Conservation (phyloP, 2,113 vertebrate genomes). For the Scomber scombrus region DNA sequence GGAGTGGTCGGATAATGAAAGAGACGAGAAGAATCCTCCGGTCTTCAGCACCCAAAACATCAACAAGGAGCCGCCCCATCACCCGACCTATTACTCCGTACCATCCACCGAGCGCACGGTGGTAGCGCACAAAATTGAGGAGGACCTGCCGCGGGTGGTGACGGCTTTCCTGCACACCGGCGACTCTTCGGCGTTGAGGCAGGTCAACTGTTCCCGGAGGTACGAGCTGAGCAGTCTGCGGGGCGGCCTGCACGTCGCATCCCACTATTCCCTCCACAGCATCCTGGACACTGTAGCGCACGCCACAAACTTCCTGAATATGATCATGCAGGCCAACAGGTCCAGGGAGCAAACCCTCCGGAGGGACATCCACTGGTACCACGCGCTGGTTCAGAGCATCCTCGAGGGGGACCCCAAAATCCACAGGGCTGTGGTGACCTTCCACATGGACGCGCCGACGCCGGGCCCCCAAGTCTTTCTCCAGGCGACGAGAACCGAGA, state of each 20-base stretch:
- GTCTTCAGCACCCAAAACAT: constrained; percentile 80
- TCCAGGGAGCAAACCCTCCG: constrained; percentile 88
- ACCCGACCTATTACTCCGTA: constrained; percentile 80
- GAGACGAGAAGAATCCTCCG: constrained; percentile 80
- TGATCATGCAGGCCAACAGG: constrained; percentile 93
- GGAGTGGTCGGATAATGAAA: constrained; percentile 86
- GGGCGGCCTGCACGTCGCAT: constrained; percentile 86
- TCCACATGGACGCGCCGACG: constrained; percentile 87
- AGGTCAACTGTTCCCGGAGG: constrained; percentile 92
- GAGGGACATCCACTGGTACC: constrained; percentile 94
- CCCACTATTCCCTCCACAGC: constrained; percentile 90
- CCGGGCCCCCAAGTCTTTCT: constrained; percentile 90
- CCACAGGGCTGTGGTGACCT: constrained; percentile 90
- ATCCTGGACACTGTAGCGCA: constrained; percentile 93
- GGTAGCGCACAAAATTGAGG: constrained; percentile 91
- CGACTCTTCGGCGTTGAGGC: constrained; percentile 89
- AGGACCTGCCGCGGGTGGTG: constrained; percentile 93
- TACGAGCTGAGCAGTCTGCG: constrained; percentile 93
- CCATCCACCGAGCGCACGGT: constrained; percentile 86
- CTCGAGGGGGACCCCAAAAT: constrained; percentile 95
- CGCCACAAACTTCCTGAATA: constrained; percentile 94
- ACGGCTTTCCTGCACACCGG: constrained; percentile 96
- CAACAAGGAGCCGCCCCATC: constrained; percentile 79
- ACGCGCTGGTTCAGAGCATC: constrained; percentile 92
- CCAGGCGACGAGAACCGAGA: constrained; percentile 90